Base-by-base conservation (phyloP, 2,797 vertebrate genomes). In the Poecilia wingei region DNA sequence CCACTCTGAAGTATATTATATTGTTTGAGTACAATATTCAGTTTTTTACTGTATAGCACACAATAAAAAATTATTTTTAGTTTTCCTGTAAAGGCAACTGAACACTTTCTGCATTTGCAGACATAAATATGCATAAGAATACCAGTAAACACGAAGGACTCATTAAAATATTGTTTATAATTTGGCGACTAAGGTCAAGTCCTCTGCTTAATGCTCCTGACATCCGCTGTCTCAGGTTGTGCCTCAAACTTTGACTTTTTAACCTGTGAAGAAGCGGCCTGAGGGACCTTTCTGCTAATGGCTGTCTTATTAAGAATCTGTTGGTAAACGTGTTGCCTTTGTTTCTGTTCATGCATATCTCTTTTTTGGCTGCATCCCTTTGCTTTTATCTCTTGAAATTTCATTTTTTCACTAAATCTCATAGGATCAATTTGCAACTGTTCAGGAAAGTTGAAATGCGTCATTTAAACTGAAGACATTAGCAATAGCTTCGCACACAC, bases 111-210 rank as follows among this genome's bases (percentile, higher is more conserved):
- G 25, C 66, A 79, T 76, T 33, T 33, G 7, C 13, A 18, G 8
- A 16, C 45, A 74, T 87, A 53, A 84, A 85, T 89, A 85, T 87
- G 77, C 6, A 78, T 79, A 46, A 70, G 47, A 10, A 46, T 31
- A n/a, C 55, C 69, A 69, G 33, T 45, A 69, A 72, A 66, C 53
- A 75, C 59, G 72, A 68, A 82, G 1, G 28, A 59, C 72, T 82
- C 66, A 82, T 87, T 89, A 86, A 39, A 55, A 85, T 84, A 22
- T 41, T 82, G 85, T 85, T 91, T 84, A 79, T 78, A 59, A 72
- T 47, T 1, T 28, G 41, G 41, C 3, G 9, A 39, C 79, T 7
- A 0, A 31, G 68, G 84, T 76, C 84, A 28, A 2, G 18, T 82
- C 78, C 71, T 82, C 39, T 0, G 49, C 39, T 47, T 14, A 41